Percentiles rank a stretch among this genome's conserved stretches.
These are phyloP conservation scores for Lacanobia wlatinum DNA, from an alignment of 2,888 invertebrate genomes.

Conservation along the genomic window DNA sequence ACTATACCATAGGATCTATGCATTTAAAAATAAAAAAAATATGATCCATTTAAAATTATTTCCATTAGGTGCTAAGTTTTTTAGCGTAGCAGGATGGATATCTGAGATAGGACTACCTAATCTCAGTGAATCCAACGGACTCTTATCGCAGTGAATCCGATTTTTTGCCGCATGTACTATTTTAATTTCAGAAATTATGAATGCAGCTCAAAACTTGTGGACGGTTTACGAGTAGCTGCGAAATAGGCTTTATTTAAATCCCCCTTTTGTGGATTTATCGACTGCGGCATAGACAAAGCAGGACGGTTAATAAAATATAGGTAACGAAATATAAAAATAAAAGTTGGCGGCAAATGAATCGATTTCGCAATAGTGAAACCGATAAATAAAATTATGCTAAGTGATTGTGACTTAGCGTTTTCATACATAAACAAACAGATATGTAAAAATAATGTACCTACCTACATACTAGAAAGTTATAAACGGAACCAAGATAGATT, in stretches of 20 bases:
- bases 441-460: not conserved
- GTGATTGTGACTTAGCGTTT: not conserved
- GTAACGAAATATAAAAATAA: not conserved
- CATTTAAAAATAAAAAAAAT: constrained; percentile 27
- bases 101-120: not conserved
- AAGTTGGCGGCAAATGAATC: constrained; percentile 6
- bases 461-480: not conserved
- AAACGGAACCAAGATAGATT: not conserved
- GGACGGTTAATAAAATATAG: not conserved
- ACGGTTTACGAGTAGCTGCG: constrained; percentile 39
- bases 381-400: not conserved
- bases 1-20: not conserved
- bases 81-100: not conserved
- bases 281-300: not conserved
- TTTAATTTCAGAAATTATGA: not conserved
- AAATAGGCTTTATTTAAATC: not conserved
- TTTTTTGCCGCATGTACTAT: not conserved
- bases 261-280: not conserved
- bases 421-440: not conserved
- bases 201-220: constrained; percentile 24
- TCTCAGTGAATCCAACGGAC: not conserved
- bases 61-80: not conserved
- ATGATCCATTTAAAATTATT: constrained; percentile 50
- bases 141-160: not conserved
- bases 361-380: constrained; percentile 19